phyloP scores from a whole-genome alignment of 2,888 invertebrate genomes.

The Yponomeuta cagnagella region DNA sequence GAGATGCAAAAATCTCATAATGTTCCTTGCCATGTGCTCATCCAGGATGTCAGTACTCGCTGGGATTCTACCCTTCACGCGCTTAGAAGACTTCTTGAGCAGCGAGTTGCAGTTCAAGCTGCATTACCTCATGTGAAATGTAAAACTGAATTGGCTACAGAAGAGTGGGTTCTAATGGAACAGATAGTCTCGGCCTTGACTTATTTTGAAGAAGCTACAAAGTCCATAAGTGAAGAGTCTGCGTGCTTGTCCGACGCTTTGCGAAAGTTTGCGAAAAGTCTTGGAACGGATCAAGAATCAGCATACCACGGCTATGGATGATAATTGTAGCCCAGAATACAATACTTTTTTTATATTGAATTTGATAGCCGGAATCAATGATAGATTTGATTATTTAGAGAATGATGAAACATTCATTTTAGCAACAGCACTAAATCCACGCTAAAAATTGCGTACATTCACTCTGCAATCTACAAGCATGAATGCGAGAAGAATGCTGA shows the following conservation, averaged over 20 bases:
- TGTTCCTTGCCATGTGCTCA: constrained; percentile 25
- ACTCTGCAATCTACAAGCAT: constrained; percentile 19
- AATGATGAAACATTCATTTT: constrained; percentile 22
- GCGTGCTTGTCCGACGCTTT: constrained; percentile 26
- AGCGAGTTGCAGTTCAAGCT: constrained; percentile 26
- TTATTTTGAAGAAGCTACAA: constrained; percentile 27
- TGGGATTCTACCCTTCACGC: constrained; percentile 26
- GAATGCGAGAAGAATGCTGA: constrained; percentile 16
- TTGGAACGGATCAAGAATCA: constrained; percentile 17
- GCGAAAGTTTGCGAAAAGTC: constrained; percentile 22
- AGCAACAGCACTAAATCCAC: constrained; percentile 24
- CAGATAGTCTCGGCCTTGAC: constrained; percentile 20
- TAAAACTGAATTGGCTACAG: constrained; percentile 23
- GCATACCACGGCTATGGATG: constrained; percentile 8
- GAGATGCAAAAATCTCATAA: constrained; percentile 27
- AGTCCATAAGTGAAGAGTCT: constrained; percentile 20
- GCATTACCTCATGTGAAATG: constrained; percentile 24
- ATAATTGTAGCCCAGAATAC: constrained; percentile 17
- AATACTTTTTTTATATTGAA: constrained; percentile 15
- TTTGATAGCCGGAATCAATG: constrained; percentile 22
- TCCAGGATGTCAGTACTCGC: constrained; percentile 26
- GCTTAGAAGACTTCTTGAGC: constrained; percentile 24
- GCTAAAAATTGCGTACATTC: constrained; percentile 19
- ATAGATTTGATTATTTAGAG: constrained; percentile 25
- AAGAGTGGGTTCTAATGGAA: constrained; percentile 24